Evolutionary conservation across 2,888 invertebrate genomes (phyloP).

Genomic region (Eupeodes latifasciatus): DNA sequence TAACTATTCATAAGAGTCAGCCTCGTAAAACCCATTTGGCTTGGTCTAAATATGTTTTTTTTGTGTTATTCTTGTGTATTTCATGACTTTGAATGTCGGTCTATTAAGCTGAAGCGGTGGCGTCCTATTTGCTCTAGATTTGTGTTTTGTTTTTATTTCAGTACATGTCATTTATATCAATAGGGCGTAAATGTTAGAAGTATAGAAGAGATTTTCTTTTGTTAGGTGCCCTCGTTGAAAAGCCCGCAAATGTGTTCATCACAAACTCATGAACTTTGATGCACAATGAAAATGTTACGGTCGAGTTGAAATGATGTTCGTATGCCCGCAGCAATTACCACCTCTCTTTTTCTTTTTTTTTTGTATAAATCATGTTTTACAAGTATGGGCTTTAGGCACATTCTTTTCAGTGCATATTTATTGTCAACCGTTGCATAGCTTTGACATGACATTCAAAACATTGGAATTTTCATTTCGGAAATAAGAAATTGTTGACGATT

Average conservation of each 20-base stretch:
- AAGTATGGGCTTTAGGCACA: not conserved
- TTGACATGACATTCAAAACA: not conserved
- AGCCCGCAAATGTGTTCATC: conserved; percentile 32
- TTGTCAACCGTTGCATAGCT: not conserved
- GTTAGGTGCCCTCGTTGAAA: conserved; percentile 8
- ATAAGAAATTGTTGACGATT: not conserved
- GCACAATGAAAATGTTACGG: conserved; percentile 44
- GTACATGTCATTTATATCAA: conserved; percentile 20
- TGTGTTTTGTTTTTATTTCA: not conserved
- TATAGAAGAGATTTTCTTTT: conserved; percentile 23
- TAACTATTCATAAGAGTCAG: conserved; percentile 34
- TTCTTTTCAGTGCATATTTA: not conserved
- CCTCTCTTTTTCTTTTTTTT: conserved; percentile 9
- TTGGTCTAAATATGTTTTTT: conserved; percentile 35
- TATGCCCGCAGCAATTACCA: conserved; percentile 16
- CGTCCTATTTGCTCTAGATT: conserved; percentile 29
- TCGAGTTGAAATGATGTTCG: conserved; percentile 23
- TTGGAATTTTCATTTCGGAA: not conserved
- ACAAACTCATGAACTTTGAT: conserved; percentile 39
- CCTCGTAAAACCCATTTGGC: conserved; percentile 23
- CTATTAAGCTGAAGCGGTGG: conserved; percentile 33
- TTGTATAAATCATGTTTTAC: conserved; percentile 12
- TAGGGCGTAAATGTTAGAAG: conserved; percentile 31
- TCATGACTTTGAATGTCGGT: conserved; percentile 35
- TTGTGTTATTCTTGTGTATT: not conserved